Evolutionary conservation across 2,113 vertebrate genomes (phyloP), one percentile per base, ranked within the genome.

Genomic region (Cathartes aura): DNA sequence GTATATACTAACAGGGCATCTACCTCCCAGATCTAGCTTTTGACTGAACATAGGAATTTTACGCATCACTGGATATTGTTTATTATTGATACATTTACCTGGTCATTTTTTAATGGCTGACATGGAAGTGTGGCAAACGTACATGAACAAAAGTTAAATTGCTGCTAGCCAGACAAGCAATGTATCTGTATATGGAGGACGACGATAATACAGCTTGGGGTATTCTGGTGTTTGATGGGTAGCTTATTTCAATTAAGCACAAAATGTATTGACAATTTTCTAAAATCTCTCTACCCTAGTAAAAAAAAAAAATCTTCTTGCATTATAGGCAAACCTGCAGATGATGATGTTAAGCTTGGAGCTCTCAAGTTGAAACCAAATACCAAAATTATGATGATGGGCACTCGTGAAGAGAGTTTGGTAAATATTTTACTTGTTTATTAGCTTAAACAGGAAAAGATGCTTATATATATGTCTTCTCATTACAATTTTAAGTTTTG

Each of bases 331-430:
- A 99, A 99, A 98, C 99, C 99, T 93, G 99, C 99, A 93, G 99
- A 99, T 91, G 99, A 99, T 98, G 99, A 99, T 83, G 98, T 99
- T 96, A 99, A 99, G 97, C 98, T 99, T 97, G 99, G 99, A 92
- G 98, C 99, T 80, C 98, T 99, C 88, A 99, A 99, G 98, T 97
- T 99, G 92, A 99, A 99, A 98, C 99, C 99, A 86, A 99, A 99
- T 98, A 99, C 99, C 75, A 99, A 99, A 98, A 99, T 99, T 94
- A 99, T 99, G 99, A 99, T 99, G 99, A 99, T 99, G 99, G 99
- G 99, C 81, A 99, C 99, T 96, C 99, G 99, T 98, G 99, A 99
- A 92, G 99, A 99, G 97, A 99, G 99, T 97, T 98, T 99, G 99
- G 99, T 99, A 98, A 95, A 98, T 96, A 94, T 96, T 97, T 98